phyloP scores from a whole-genome alignment of 2,888 invertebrate genomes.

The Nomada ferruginata region DNA sequence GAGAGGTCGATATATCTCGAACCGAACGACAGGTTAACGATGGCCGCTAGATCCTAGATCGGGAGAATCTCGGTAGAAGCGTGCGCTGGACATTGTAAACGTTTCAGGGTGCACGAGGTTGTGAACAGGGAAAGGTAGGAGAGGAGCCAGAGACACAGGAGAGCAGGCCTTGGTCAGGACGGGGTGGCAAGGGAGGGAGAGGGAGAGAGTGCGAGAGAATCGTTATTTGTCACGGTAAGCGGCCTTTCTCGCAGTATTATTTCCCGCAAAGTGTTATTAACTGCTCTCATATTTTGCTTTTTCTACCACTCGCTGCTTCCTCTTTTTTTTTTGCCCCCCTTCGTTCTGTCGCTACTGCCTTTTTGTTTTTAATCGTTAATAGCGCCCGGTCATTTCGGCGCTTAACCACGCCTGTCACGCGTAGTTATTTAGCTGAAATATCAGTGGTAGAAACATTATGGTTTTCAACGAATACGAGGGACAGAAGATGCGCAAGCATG shows the following conservation, averaged over 20 bases:
- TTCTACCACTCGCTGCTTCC: conserved; percentile 76
- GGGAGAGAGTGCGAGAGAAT: conserved; percentile 72
- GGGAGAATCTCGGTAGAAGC: conserved; percentile 15
- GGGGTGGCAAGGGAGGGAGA: conserved; percentile 23
- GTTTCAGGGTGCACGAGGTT: conserved; percentile 43
- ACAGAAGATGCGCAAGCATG: not conserved
- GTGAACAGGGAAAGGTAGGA: conserved; percentile 47
- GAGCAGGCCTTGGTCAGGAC: conserved; percentile 2
- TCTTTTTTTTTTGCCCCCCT: conserved; percentile 62
- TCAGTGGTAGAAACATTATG: conserved; percentile 74
- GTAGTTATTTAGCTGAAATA: conserved; percentile 82
- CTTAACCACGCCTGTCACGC: conserved; percentile 79
- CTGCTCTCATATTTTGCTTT: conserved; percentile 84
- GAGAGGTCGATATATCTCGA: not conserved
- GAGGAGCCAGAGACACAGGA: conserved; percentile 42
- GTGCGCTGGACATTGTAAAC: conserved; percentile 66
- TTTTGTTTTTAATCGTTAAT: conserved; percentile 82
- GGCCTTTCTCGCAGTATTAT: conserved; percentile 84
- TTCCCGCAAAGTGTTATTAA: conserved; percentile 84
- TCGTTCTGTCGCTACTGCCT: conserved; percentile 68
- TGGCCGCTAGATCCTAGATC: not conserved
- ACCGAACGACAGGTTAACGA: not conserved
- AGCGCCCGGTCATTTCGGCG: conserved; percentile 82
- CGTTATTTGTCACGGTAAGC: conserved; percentile 84
- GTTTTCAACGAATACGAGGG: conserved; percentile 49